Conservation (phyloP, 2,888 invertebrate species). For the Dicyrtomina minuta region DNA sequence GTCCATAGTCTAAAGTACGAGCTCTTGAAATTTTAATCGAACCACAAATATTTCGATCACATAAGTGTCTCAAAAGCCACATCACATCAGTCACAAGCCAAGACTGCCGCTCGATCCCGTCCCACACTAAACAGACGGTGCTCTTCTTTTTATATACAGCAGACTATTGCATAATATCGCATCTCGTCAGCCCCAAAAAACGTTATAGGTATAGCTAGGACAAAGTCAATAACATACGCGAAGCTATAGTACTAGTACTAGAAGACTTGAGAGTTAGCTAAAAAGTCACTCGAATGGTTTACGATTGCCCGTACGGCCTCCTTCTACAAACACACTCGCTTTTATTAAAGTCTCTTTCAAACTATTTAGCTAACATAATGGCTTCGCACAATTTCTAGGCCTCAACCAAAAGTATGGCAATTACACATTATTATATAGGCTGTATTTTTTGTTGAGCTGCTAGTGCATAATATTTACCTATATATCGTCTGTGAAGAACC, state of each 20-base stretch:
- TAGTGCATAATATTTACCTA: no score
- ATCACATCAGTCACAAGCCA: slow-evolving; percentile 26
- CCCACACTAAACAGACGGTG: no score
- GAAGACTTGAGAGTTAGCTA: not conserved
- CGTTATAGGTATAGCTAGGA: no score
- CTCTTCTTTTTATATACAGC: no score
- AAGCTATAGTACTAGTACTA: no score
- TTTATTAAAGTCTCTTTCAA: slow-evolving; percentile 24
- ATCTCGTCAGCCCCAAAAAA: no score
- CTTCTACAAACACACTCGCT: not conserved
- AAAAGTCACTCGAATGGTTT: slow-evolving; percentile 15
- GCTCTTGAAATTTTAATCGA: slow-evolving; percentile 35
- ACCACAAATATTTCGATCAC: slow-evolving; percentile 35
- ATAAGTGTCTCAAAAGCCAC: slow-evolving; percentile 33
- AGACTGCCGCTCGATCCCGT: not conserved
- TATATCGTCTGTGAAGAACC: no score
- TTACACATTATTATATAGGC: not conserved
- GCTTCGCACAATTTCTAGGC: not conserved
- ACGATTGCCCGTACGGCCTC: slow-evolving; percentile 6
- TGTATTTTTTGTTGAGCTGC: no score
- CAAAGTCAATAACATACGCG: no score
- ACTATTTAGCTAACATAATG: slow-evolving; percentile 12
- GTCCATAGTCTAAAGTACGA: slow-evolving; percentile 5
- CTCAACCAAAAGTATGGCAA: slow-evolving; percentile 8
- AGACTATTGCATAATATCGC: no score